A percentile compares a stretch with the other conserved stretches of the same genome.
phyloP scores from a whole-genome alignment of 2,888 invertebrate species.

The Drosophila maculinotata region DNA sequence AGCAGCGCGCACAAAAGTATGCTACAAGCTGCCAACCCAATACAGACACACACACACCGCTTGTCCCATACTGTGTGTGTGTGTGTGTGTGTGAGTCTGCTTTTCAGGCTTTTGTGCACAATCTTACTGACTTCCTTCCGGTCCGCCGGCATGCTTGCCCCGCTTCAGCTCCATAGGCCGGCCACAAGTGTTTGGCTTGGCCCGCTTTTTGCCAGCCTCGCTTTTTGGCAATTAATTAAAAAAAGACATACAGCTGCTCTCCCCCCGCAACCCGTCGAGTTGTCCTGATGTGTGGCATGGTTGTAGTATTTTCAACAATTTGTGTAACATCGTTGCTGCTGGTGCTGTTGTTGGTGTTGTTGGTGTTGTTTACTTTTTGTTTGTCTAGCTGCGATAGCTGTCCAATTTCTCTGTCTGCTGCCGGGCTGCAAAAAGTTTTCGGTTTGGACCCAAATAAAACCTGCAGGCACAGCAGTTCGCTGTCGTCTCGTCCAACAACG shows the following conservation, averaged over 20 bases:
- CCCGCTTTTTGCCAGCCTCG: conserved; percentile 59
- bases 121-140: conserved; percentile 81
- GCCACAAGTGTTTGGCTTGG: conserved; percentile 73
- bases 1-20: conserved; percentile 73
- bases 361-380: conserved; percentile 65
- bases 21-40: conserved; percentile 61
- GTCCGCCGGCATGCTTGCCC: conserved; percentile 33
- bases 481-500: conserved; percentile 14
- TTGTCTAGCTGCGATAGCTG: conserved; percentile 67
- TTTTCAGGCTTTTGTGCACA: conserved; percentile 63
- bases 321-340: conserved; percentile 59
- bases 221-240: conserved; percentile 83
- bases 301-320: conserved; percentile 71
- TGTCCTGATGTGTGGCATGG: conserved; percentile 35
- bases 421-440: conserved; percentile 60
- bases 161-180: conserved; percentile 29
- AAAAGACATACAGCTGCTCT: conserved; percentile 48
- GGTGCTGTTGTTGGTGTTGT: conserved; percentile 23
- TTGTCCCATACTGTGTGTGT: background rate
- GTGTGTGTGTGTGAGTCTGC: conserved; percentile 31
- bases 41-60: conserved; percentile 1
- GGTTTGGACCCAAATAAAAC: conserved; percentile 61
- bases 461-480: conserved; percentile 69
- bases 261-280: conserved; percentile 1
- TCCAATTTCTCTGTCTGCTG: conserved; percentile 63